Evolutionary conservation across 1,140 invertebrate genomes (phyloP), one percentile per base, ranked within the genome.

Genomic region (Calephelis virginiensis): DNA sequence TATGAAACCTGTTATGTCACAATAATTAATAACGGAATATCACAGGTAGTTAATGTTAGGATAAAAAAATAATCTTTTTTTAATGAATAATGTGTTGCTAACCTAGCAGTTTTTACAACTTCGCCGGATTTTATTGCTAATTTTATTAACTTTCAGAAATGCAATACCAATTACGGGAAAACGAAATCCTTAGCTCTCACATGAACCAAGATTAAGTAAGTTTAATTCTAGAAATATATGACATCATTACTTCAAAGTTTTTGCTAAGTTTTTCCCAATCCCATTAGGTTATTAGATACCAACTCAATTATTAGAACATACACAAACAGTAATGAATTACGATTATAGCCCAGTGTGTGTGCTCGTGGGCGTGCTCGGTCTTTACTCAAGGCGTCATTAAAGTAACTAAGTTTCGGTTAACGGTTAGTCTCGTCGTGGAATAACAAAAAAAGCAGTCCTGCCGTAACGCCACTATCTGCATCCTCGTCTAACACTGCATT

Each of bases 381-480:
- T 71, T 78, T 73, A 74, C 74, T 81, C 74, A 72, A 72, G 70
- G 66, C 72, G 70, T 84, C 81, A 82, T 86, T 81, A 83, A 77
- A 80, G 80, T 80, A 86, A 76, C 80, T 76, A 80, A 87, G 81
- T 85, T 81, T 79, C 81, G 75, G 74, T 76, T 83, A 90, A 89
- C 85, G 83, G 88, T 86, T 78, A 78, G 71, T 75, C 76, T 75
- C 76, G 78, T 76, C 76, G 77, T 81, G 72, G 80, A 82, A 83
- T 78, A 85, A 90, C 81, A 88, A 90, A 90, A 43, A 88, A 90
- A 84, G 81, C 76, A 74, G 82, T 84, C 85, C 78, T 80, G 71
- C 64, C 71, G 77, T 81, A 78, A 77, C 73, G 78, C 76, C 77
- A 73, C 72, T 83, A 69, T 76, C 74, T 75, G 56, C 73, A 69